Evolutionary conservation across 2,113 vertebrate species (phyloP).

Genomic region (Ameiurus melas): DNA sequence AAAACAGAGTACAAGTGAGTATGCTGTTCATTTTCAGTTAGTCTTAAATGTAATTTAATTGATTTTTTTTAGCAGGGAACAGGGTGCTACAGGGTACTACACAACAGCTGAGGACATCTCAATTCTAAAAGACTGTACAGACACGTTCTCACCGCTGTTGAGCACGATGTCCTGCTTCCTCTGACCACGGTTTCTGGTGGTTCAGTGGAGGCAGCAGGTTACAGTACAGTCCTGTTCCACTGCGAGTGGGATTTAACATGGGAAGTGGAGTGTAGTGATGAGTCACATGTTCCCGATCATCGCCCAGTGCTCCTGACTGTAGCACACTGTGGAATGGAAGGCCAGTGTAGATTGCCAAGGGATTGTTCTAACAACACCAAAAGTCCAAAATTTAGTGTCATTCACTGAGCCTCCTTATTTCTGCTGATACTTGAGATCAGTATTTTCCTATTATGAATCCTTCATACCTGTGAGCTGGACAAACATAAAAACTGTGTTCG

Average conservation of each 20-base stretch:
- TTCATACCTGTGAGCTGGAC: constrained; percentile 45
- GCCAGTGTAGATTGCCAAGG: constrained; percentile 55
- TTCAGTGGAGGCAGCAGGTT: constrained; percentile 51
- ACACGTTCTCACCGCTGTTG: constrained; percentile 21
- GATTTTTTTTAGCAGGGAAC: neutral
- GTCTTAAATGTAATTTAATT: neutral
- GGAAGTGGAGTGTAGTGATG: constrained; percentile 70
- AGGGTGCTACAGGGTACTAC: neutral
- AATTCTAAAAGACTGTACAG: neutral
- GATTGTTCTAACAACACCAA: constrained; percentile 50
- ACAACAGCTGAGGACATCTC: neutral
- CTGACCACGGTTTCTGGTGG: constrained; percentile 28
- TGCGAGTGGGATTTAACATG: constrained; percentile 73
- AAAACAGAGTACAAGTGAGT: neutral
- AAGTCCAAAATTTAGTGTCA: neutral
- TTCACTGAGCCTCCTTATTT: neutral
- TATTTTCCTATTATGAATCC: neutral
- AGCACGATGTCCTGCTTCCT: constrained; percentile 35
- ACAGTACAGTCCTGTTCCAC: constrained; percentile 68
- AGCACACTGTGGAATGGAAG: constrained; percentile 70
- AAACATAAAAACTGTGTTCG: constrained; percentile 12
- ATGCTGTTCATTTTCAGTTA: neutral
- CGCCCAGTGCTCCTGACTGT: constrained; percentile 50
- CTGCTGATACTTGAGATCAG: constrained; percentile 5
- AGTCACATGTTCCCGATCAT: neutral